Evolutionary conservation across 2,888 invertebrate genomes (phyloP), one percentile per base, ranked within the genome.

Genomic region (Amaurobius ferox): DNA sequence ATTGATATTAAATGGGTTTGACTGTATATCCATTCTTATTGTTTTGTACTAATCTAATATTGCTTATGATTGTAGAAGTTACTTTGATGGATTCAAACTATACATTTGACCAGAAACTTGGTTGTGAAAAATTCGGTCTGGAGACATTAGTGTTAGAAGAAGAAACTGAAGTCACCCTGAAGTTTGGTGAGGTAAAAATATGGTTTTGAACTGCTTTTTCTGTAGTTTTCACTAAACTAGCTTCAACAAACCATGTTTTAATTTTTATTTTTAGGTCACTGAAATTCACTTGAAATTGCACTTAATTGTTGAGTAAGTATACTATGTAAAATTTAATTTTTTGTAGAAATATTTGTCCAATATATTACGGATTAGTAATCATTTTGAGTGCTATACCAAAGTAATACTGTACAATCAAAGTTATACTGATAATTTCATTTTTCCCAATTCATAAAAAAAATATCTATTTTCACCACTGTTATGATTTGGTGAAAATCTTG

Each of bases 51-150:
- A n/a, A n/a, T n/a, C n/a, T n/a, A n/a, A n/a, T n/a, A n/a, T n/a
- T n/a, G n/a, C n/a, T n/a, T n/a, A n/a, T n/a, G n/a, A 26, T 88
- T 89, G 5, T 89, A 91, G 91, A 91, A 86, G 89, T 91, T 44
- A 89, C 86, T 23, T 88, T 92, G 19, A 91, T 92, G 91, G 92
- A 92, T 80, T 90, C 90, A 3, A 91, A 92, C 87, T 90, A 90
- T 74, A 90, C 90, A 9, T 88, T 90, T 68, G 91, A 92, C 74
- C 90, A 91, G 76, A 89, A 89, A n/a, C 88, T 91, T 1, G 92
- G 91, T 0, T 89, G 87, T 5, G 88, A 89, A 1, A 89, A 86
- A 28, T 90, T 90, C 79, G 88, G 90, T 70, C 39, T 91, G 3
- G 79, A 72, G 6, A 77, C 89, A 19, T 79, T 90, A 5, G 86